Evolutionary conservation across 2,113 vertebrate species (phyloP), one percentile per base, ranked within the genome.

Genomic region (Numenius arquata): DNA sequence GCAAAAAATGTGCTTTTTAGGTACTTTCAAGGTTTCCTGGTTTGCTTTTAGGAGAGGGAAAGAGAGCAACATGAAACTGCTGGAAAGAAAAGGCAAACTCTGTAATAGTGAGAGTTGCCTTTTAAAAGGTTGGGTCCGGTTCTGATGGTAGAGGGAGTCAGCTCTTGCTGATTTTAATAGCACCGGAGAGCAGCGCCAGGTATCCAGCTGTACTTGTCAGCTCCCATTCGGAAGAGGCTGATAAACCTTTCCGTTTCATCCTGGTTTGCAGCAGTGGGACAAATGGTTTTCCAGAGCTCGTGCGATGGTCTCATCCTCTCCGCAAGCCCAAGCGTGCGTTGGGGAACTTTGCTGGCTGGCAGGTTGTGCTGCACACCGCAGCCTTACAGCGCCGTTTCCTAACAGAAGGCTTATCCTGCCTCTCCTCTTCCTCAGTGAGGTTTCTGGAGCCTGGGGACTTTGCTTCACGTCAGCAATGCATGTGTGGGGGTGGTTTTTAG

Each of bases 141-240:
- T 43, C 66, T 76, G 75, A 47, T 71, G 76, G 73, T 79, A 53
- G 6, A 15, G 3, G 17, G 71, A 89, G 70, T 77, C 36, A 48
- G 71, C 66, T 50, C 56, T 71, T 74, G 75, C 85, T 96, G 93
- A 85, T 93, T 90, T 88, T 91, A 93, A 58, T 70, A 93, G 78
- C 78, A 74, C 15, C 55, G 70, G 90, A 89, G 80, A 91, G 82
- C 78, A 77, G n/a, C 4, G 15, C 82, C 75, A 88, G 47, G 38
- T 47, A 86, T 90, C 85, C 94, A 88, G 79, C 65, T 96, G 90
- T 84, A 77, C 56, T 81, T 92, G 79, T 95, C 96, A 88, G 61
- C 73, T 88, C 72, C 68, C 82, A 59, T 85, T 94, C 3, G 0
- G 76, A 74, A 78, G 79, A 87, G 52, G 41, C 47, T 84, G 85